Evolutionary conservation across 64 coral and sea anemone species (phyloP).

Genomic region (Dendrophyllia cribrosa): DNA sequence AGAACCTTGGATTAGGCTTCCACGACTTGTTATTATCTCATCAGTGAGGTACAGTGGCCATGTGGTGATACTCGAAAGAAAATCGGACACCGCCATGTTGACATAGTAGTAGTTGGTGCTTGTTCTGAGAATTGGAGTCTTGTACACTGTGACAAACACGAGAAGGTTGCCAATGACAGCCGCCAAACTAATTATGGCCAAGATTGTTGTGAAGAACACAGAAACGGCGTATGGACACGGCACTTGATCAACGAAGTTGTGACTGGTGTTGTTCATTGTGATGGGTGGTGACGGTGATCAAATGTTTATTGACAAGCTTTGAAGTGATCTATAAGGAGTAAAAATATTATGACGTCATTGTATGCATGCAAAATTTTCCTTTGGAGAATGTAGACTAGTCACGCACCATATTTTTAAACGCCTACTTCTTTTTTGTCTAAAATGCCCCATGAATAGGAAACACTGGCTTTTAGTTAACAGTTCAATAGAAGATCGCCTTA

Average conservation of each 20-base stretch:
- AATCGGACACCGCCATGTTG: conserved; percentile 32
- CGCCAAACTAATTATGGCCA: not conserved
- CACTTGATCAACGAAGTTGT: not conserved
- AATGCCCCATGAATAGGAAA: no score
- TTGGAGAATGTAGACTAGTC: no score
- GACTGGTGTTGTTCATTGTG: not conserved
- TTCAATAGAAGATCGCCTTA: no score
- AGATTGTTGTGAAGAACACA: not conserved
- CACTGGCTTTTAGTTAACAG: no score
- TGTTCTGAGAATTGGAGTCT: not conserved
- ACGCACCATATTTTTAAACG: no score
- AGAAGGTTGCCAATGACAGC: not conserved
- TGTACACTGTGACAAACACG: not conserved
- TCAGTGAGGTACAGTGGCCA: conserved; percentile 3
- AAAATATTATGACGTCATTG: no score
- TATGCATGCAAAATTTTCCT: no score
- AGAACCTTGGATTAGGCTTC: not conserved
- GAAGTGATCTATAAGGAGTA: no score
- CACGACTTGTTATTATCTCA: not conserved
- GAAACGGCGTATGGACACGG: not conserved
- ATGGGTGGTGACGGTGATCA: no score
- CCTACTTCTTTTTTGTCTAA: no score
- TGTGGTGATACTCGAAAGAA: not conserved
- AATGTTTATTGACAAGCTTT: no score
- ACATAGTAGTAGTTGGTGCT: conserved; percentile 29